Conservation (phyloP, 2,888 invertebrate genomes). For the Cryptocheilus praepositus region DNA sequence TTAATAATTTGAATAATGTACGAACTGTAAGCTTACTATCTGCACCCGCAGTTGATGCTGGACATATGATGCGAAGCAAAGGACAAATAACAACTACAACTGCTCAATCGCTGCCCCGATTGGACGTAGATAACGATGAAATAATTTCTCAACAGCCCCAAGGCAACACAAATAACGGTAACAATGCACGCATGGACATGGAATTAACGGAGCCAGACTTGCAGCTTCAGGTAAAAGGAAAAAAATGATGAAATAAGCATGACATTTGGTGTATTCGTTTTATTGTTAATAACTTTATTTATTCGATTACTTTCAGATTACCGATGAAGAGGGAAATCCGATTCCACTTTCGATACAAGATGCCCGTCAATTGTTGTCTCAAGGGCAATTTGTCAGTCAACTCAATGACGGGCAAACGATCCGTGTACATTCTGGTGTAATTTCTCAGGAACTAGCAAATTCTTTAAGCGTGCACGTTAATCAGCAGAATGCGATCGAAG, state of each 20-base stretch:
- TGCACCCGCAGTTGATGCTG: conserved; percentile 60
- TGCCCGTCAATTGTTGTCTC: conserved; percentile 80
- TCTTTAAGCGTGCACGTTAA: conserved; percentile 75
- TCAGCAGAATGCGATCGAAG: conserved; percentile 37
- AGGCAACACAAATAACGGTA: conserved; percentile 40
- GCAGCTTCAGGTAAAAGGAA: conserved; percentile 64
- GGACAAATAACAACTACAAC: conserved; percentile 43
- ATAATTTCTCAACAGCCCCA: conserved; percentile 47
- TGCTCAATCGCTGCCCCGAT: conserved; percentile 57
- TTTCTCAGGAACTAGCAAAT: conserved; percentile 72
- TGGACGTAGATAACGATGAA: conserved; percentile 55
- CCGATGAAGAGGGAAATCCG: conserved; percentile 83
- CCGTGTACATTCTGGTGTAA: conserved; percentile 61
- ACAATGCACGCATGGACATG: conserved; percentile 56
- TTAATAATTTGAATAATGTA: conserved; percentile 5
- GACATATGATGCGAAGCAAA: conserved; percentile 59
- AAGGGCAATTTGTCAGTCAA: conserved; percentile 74
- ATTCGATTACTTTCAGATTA: conserved; percentile 75
- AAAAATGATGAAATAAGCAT: background rate
- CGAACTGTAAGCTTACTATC: conserved; percentile 11
- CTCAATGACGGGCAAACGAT: conserved; percentile 68
- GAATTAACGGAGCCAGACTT: conserved; percentile 65
- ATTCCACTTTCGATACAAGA: conserved; percentile 82
- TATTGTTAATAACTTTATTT: conserved; percentile 6
- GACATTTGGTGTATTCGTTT: background rate